Evolutionary conservation across 2,888 invertebrate genomes (phyloP).

Genomic region (Synergus itoensis): DNA sequence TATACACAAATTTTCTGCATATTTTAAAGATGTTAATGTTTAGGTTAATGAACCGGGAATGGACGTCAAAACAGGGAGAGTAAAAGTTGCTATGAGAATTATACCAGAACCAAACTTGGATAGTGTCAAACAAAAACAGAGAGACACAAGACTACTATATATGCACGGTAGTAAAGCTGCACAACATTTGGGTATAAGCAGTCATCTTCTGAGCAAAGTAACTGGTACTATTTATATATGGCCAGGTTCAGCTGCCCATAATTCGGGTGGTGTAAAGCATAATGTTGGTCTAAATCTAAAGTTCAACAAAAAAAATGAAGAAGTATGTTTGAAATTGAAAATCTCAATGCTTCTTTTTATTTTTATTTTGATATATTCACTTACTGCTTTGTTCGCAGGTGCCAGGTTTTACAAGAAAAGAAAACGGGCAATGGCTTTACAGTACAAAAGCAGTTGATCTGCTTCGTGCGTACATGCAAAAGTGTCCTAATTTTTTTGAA

Average conservation of each 20-base stretch:
- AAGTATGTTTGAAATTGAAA: slow-evolving; percentile 79
- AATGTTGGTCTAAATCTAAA: slow-evolving; percentile 96
- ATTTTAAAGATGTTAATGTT: background rate
- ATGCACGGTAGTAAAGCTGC: slow-evolving; percentile 81
- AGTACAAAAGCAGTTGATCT: slow-evolving; percentile 86
- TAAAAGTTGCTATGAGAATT: slow-evolving; percentile 81
- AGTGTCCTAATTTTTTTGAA: slow-evolving; percentile 88
- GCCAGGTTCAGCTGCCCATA: slow-evolving; percentile 78
- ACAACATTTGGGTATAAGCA: slow-evolving; percentile 83
- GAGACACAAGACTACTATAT: slow-evolving; percentile 77
- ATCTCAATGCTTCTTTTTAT: slow-evolving; percentile 15
- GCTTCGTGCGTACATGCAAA: slow-evolving; percentile 84
- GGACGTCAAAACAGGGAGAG: slow-evolving; percentile 80
- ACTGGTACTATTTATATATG: slow-evolving; percentile 90
- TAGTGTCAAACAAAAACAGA: slow-evolving; percentile 67
- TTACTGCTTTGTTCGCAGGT: slow-evolving; percentile 76
- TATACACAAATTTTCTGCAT: background rate
- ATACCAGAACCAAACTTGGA: slow-evolving; percentile 78
- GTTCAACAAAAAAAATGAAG: slow-evolving; percentile 87
- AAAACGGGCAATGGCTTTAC: slow-evolving; percentile 87
- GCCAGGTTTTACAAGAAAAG: slow-evolving; percentile 89
- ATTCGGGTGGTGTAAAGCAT: slow-evolving; percentile 78
- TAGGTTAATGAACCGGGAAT: slow-evolving; percentile 81
- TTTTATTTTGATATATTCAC: slow-evolving; percentile 14
- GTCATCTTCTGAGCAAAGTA: slow-evolving; percentile 88